Percentiles rank a stretch among this genome's conserved stretches.
phyloP scores from a whole-genome alignment of 1,140 invertebrate genomes.

The Littorina saxatilis region DNA sequence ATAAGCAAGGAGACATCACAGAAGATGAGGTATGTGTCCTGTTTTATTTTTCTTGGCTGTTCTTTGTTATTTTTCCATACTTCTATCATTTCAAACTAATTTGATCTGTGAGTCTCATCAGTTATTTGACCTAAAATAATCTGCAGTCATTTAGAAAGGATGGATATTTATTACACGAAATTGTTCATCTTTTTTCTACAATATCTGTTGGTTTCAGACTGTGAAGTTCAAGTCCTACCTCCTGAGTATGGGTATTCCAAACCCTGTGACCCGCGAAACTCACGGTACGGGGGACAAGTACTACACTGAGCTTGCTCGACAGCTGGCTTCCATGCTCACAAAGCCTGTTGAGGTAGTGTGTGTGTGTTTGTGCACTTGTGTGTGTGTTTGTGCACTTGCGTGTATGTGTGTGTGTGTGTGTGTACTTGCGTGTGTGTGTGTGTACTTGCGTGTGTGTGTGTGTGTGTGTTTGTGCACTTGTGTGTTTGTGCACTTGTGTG shows the following conservation, averaged over 20 bases:
- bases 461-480: no score
- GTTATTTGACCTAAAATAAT: no score
- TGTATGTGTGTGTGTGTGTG: no score
- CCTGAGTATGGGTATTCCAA: conserved; percentile 96
- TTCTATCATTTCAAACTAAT: not conserved
- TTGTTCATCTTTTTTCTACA: no score
- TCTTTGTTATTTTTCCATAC: not conserved
- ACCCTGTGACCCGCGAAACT: conserved; percentile 94
- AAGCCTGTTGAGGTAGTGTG: conserved; percentile 85
- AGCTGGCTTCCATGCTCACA: conserved; percentile 89
- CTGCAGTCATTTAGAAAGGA: no score
- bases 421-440: no score
- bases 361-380: not conserved
- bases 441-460: no score
- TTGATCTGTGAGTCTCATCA: no score
- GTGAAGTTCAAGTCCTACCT: conserved; percentile 96
- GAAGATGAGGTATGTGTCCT: conserved; percentile 87
- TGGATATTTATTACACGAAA: no score
- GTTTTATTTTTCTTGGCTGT: not conserved
- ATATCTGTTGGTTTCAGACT: conserved; percentile 78
- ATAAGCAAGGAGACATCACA: conserved; percentile 96
- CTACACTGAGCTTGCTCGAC: conserved; percentile 89
- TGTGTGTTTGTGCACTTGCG: conserved; percentile 14
- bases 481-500: no score
- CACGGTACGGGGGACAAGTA: conserved; percentile 92